These are phyloP conservation scores for Melanotaenia nigrans DNA, from an alignment of 2,797 vertebrate species.

Conservation along the genomic window DNA sequence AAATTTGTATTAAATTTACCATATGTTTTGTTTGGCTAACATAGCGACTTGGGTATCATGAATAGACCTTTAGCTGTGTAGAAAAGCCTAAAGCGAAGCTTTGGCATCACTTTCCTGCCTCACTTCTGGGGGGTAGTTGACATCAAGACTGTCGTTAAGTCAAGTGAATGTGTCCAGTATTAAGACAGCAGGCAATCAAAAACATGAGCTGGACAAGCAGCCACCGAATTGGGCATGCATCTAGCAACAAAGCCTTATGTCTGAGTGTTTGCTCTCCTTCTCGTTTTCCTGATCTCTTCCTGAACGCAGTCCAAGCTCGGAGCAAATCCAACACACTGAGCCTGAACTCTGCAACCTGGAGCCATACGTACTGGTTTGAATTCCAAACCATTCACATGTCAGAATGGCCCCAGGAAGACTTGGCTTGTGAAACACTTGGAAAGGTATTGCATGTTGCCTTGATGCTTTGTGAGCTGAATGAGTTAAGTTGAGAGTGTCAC, in stretches of 20 bases:
- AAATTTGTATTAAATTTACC: conserved; percentile 57
- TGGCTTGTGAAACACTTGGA: conserved; percentile 3
- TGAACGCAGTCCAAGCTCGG: conserved; percentile 61
- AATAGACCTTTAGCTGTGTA: conserved; percentile 18
- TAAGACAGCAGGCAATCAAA: conserved; percentile 66
- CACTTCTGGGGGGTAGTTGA: conserved; percentile 45
- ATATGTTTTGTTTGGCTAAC: conserved; percentile 66
- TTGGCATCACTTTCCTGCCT: conserved; percentile 27
- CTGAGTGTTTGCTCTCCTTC: conserved; percentile 52
- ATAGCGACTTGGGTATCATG: conserved; percentile 6
- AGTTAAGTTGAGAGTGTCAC: conserved; percentile 55
- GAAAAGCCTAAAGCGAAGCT: conserved; percentile 26
- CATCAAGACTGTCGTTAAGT: conserved; percentile 51
- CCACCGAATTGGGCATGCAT: conserved; percentile 46
- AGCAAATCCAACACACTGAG: conserved; percentile 56
- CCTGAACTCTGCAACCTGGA: conserved; percentile 69
- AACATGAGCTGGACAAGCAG: conserved; percentile 41
- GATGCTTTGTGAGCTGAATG: conserved; percentile 35
- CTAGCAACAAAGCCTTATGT: conserved; percentile 41
- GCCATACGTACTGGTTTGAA: conserved; percentile 35
- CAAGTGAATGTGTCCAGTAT: conserved; percentile 35
- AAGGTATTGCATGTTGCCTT: conserved; percentile 19
- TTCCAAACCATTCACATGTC: conserved; percentile 55
- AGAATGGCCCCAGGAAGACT: conserved; percentile 38
- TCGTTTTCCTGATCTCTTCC: conserved; percentile 51